phyloP scores from a whole-genome alignment of 1,140 invertebrate genomes.

The Wiebesia pumilae region DNA sequence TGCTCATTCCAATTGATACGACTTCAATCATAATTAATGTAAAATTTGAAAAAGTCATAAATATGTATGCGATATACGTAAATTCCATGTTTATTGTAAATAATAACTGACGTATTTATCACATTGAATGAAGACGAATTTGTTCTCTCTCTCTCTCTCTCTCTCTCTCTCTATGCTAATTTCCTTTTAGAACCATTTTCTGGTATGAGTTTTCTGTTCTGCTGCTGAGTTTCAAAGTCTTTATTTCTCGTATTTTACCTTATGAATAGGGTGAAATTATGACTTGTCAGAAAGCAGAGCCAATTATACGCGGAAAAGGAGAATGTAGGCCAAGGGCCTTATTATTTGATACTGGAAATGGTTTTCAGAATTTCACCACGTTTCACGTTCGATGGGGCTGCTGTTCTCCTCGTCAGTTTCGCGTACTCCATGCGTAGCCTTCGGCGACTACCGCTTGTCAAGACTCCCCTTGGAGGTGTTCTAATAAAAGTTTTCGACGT shows the following conservation, averaged over 20 bases:
- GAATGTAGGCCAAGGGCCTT: not conserved
- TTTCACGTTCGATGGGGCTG: not conserved
- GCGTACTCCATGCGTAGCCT: not conserved
- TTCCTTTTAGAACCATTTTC: not conserved
- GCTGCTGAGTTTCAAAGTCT: not conserved
- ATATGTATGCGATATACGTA: not conserved
- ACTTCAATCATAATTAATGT: not conserved
- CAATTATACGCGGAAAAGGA: not conserved
- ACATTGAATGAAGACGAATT: not conserved
- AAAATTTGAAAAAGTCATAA: not conserved
- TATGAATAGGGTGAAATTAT: not conserved
- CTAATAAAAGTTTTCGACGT: constrained; percentile 19
- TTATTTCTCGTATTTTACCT: not conserved
- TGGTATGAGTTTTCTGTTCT: not conserved
- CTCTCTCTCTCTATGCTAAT: not conserved
- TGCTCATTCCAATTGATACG: not conserved
- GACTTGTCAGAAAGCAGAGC: not conserved
- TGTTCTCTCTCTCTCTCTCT: not conserved
- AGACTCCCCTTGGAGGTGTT: not conserved
- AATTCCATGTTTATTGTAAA: not conserved
- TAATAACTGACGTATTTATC: not conserved
- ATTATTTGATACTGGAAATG: not conserved
- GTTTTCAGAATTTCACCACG: not conserved
- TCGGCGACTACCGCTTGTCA: not conserved
- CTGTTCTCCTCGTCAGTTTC: too few species aligned